Conservation (phyloP, 2,797 vertebrate genomes). For the Setipinna tenuifilis region DNA sequence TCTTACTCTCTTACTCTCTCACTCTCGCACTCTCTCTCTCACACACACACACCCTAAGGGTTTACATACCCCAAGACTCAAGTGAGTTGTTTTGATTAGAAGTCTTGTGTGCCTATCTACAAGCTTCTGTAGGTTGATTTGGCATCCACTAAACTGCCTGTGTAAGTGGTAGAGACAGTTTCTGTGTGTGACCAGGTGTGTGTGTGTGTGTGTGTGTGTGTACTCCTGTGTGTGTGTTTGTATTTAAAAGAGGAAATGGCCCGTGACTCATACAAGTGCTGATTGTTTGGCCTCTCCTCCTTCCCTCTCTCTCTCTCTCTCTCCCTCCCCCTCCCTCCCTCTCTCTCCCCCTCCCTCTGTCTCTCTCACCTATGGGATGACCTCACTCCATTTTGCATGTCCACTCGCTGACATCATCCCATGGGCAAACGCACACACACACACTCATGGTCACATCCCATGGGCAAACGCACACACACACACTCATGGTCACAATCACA, state of each 20-base stretch:
- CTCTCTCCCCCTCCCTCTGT: background rate
- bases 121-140: no score
- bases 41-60: no score
- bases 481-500: background rate
- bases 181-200: background rate
- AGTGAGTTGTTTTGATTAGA: background rate
- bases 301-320: background rate
- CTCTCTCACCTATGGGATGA: constrained; percentile 33
- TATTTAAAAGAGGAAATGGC: background rate
- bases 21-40: no score
- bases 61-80: no score
- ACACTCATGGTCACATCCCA: constrained; percentile 1
- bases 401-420: constrained; percentile 22
- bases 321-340: background rate
- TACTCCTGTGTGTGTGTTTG: background rate
- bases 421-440: background rate
- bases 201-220: background rate
- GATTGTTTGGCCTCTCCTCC: background rate
- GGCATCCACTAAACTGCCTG: no score
- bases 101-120: background rate
- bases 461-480: no score
- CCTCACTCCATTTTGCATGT: constrained; percentile 51
- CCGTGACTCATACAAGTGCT: background rate
- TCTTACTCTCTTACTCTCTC: no score
- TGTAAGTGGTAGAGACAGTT: no score